Evolutionary conservation across 2,113 vertebrate species (phyloP).

Genomic region (Cheilinus undulatus): DNA sequence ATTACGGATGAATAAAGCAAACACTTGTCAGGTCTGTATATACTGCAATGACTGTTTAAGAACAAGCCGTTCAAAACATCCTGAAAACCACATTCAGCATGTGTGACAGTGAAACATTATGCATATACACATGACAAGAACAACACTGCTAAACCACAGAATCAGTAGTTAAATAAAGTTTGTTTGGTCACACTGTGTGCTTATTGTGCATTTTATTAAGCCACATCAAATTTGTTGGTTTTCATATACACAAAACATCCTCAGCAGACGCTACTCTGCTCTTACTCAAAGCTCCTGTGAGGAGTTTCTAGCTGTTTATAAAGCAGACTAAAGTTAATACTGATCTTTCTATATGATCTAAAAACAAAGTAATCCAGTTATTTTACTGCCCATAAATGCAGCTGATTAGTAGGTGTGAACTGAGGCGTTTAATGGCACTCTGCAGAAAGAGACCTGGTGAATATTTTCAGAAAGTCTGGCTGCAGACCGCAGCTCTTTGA

Average conservation of each 20-base stretch:
- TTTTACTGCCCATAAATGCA: too few relatives aligned
- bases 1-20: slow-evolving; percentile 76
- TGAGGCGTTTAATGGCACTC: too few relatives aligned
- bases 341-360: too few relatives aligned
- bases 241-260: slow-evolving; percentile 3
- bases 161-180: neutral
- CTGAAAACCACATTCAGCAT: slow-evolving; percentile 28
- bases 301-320: too few relatives aligned
- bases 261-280: slow-evolving; percentile 10
- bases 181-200: slow-evolving; percentile 8
- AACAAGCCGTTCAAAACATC: slow-evolving; percentile 62
- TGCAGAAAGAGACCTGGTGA: too few relatives aligned
- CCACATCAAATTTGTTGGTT: neutral
- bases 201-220: slow-evolving; percentile 27
- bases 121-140: slow-evolving; percentile 18
- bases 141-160: neutral
- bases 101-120: slow-evolving; percentile 25
- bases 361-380: too few relatives aligned
- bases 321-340: too few relatives aligned
- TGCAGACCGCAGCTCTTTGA: too few relatives aligned
- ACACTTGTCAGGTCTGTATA: slow-evolving; percentile 72
- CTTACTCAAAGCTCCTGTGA: too few relatives aligned
- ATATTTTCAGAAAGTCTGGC: too few relatives aligned
- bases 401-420: too few relatives aligned
- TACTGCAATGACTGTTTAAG: slow-evolving; percentile 47